Conservation (phyloP, 2,797 vertebrate genomes). For the Gymnothorax reevesii region DNA sequence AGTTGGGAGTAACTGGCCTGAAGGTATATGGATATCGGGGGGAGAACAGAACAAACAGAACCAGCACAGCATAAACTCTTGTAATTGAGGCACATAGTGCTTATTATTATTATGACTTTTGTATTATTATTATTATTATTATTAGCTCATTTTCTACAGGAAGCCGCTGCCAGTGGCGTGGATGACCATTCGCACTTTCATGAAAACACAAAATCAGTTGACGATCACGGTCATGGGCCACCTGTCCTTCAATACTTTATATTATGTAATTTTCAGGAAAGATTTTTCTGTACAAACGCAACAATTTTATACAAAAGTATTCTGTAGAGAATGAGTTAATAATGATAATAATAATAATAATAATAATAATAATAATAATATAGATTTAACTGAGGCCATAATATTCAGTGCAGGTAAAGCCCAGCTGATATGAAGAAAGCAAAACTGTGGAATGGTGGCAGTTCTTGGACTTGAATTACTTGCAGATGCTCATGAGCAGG, state of each 20-base stretch:
- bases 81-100: neutral
- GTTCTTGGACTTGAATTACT: neutral
- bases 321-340: no score
- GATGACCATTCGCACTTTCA: no score
- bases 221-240: no score
- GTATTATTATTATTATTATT: neutral
- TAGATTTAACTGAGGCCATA: neutral
- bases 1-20: slow-evolving; percentile 41
- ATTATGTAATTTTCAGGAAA: no score
- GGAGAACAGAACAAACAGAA: slow-evolving; percentile 26
- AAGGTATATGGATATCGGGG: slow-evolving; percentile 22
- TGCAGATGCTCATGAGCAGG: neutral
- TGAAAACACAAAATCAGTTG: no score
- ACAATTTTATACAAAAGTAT: no score
- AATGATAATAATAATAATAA: neutral
- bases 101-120: neutral
- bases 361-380: neutral
- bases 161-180: no score
- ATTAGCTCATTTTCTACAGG: neutral
- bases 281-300: no score
- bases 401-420: neutral
- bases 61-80: neutral
- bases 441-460: neutral
- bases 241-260: no score
- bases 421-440: neutral